Evolutionary conservation across 2,888 invertebrate species (phyloP).

Genomic region (Cartodere bifasciata): DNA sequence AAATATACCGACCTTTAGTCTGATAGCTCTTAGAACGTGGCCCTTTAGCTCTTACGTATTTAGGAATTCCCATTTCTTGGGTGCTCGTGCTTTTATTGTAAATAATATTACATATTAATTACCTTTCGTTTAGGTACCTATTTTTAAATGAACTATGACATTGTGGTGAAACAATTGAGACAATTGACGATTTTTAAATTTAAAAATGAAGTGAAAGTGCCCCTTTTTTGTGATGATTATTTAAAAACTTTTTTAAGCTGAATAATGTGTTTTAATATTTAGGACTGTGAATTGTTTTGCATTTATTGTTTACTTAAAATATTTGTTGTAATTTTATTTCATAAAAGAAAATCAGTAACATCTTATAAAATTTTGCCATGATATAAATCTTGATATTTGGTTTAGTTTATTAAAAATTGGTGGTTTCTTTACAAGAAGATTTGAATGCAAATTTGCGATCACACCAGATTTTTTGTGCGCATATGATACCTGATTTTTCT

Average conservation of each 20-base stretch:
- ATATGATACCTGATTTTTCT: too few species aligned
- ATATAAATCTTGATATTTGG: too few species aligned
- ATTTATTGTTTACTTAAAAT: not conserved
- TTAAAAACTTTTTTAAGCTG: not conserved
- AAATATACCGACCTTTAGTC: conserved; percentile 56
- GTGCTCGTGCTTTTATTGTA: conserved; percentile 35
- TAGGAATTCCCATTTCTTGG: conserved; percentile 40
- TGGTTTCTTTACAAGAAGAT: too few species aligned
- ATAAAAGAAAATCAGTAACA: too few species aligned
- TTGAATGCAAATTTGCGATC: too few species aligned
- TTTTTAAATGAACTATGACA: conserved; percentile 8
- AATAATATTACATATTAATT: conserved; percentile 24
- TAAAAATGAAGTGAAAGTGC: conserved; percentile 24
- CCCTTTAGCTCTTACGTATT: conserved; percentile 51
- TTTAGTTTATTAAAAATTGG: too few species aligned
- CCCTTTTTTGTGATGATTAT: conserved; percentile 19
- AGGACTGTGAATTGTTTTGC: not conserved
- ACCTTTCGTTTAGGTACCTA: conserved; percentile 4
- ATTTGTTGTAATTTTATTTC: too few species aligned
- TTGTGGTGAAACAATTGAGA: too few species aligned
- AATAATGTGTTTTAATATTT: not conserved
- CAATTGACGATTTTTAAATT: too few species aligned
- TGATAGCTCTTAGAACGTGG: conserved; percentile 63
- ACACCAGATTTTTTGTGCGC: too few species aligned
- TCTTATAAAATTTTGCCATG: too few species aligned